These are phyloP conservation scores for Orchesellides sinensis DNA, from an alignment of 2,888 invertebrate genomes.

Conservation along the genomic window DNA sequence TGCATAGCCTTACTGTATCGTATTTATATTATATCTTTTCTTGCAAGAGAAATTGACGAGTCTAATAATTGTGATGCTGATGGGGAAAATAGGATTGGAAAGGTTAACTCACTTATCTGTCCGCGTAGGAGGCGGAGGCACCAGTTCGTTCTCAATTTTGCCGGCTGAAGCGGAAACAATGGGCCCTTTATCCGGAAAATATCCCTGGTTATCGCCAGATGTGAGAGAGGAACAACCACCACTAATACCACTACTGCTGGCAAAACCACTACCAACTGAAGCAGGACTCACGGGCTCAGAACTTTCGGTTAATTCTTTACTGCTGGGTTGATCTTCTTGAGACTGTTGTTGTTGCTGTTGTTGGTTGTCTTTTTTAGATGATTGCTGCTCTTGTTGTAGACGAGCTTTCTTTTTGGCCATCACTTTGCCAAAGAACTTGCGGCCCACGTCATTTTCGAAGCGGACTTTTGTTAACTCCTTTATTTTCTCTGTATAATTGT, in stretches of 20 bases:
- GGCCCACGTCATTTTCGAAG: slow-evolving; percentile 68
- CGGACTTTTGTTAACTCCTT: slow-evolving; percentile 53
- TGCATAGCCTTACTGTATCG: too few relatives aligned
- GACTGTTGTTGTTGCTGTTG: slow-evolving; percentile 32
- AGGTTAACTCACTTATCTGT: slow-evolving; percentile 59
- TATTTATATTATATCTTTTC: too few relatives aligned
- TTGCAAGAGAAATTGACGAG: not conserved
- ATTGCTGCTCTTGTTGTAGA: slow-evolving; percentile 38
- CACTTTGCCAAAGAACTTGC: slow-evolving; percentile 69
- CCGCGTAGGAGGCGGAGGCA: slow-evolving; percentile 56
- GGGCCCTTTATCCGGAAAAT: slow-evolving; percentile 55
- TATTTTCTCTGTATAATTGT: slow-evolving; percentile 61
- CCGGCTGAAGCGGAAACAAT: slow-evolving; percentile 31
- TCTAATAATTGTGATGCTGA: slow-evolving; percentile 14
- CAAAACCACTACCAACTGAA: slow-evolving; percentile 49
- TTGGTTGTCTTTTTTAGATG: slow-evolving; percentile 47
- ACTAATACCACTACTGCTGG: slow-evolving; percentile 51
- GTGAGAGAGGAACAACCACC: slow-evolving; percentile 45
- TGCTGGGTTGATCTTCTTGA: slow-evolving; percentile 51
- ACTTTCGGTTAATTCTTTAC: slow-evolving; percentile 64
- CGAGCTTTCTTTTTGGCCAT: slow-evolving; percentile 70
- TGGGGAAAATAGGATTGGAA: slow-evolving; percentile 14
- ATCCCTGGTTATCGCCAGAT: slow-evolving; percentile 59
- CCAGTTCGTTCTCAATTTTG: slow-evolving; percentile 66
- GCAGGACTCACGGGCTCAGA: slow-evolving; percentile 63